Conservation (phyloP, 2,113 vertebrate genomes). For the Datnioides undecimradiatus region DNA sequence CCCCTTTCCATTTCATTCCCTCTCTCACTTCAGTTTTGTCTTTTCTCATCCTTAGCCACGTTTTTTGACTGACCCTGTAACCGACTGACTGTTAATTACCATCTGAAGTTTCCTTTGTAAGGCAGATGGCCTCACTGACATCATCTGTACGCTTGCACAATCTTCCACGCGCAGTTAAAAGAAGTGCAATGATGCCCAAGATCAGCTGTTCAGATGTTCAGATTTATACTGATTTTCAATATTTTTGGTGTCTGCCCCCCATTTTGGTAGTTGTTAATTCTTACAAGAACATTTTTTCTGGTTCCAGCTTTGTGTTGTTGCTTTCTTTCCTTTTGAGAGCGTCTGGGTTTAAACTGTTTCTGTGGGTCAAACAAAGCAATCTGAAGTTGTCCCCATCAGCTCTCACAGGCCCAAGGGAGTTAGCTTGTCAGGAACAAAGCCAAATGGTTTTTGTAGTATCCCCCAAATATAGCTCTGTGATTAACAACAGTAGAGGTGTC, state of each 20-base stretch:
- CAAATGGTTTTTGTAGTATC: no score
- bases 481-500: neutral
- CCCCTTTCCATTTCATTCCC: conserved; percentile 42
- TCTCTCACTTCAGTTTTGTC: conserved; percentile 13
- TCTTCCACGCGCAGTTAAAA: neutral
- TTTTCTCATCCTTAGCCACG: conserved; percentile 26
- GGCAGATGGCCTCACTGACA: neutral
- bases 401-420: neutral
- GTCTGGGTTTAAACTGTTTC: neutral
- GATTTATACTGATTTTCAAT: no score
- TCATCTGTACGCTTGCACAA: neutral
- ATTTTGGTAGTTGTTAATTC: neutral
- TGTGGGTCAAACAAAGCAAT: neutral
- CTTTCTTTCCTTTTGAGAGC: neutral
- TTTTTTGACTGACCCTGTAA: neutral
- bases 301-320: neutral
- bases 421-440: neutral
- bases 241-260: no score
- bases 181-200: neutral
- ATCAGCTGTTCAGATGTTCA: neutral
- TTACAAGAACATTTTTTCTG: neutral
- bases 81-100: conserved; percentile 48
- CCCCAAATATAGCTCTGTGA: neutral
- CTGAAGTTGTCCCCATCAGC: neutral
- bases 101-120: neutral